These are phyloP conservation scores for Diadema setosum DNA, from an alignment of 35 echinoderm and acorn worm genomes.

Conservation along the genomic window DNA sequence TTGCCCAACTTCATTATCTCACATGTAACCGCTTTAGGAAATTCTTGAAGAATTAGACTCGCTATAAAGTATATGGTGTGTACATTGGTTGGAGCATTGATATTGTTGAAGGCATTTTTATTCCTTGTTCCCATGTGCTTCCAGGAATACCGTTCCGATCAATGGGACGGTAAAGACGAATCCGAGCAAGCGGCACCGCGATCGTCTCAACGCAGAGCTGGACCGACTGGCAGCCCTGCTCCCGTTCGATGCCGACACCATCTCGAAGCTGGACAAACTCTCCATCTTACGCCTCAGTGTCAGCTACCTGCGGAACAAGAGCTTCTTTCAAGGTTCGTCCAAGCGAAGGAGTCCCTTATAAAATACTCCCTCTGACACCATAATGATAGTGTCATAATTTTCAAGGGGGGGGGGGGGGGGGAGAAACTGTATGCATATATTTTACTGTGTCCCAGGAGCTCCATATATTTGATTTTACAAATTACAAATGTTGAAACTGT, in stretches of 20 bases:
- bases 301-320: conserved; percentile 96
- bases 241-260: conserved; percentile 89
- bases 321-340: conserved; percentile 92
- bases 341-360: too few relatives aligned
- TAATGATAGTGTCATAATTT: too few relatives aligned
- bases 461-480: too few relatives aligned
- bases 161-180: conserved; percentile 76
- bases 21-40: neutral
- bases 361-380: too few relatives aligned
- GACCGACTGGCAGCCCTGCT: conserved; percentile 77
- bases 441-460: too few relatives aligned
- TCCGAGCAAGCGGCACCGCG: conserved; percentile 96
- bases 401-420: too few relatives aligned
- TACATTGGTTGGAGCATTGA: neutral
- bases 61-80: too few relatives aligned
- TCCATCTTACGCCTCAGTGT: conserved; percentile 96
- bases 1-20: neutral
- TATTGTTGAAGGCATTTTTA: neutral
- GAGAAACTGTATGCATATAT: too few relatives aligned
- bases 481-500: too few relatives aligned
- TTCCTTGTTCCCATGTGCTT: neutral
- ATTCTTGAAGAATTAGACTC: neutral
- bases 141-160: conserved; percentile 57
- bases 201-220: conserved; percentile 91
- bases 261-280: conserved; percentile 90